phyloP scores from a whole-genome alignment of 2,888 invertebrate species.

The Perizoma affinitatum region DNA sequence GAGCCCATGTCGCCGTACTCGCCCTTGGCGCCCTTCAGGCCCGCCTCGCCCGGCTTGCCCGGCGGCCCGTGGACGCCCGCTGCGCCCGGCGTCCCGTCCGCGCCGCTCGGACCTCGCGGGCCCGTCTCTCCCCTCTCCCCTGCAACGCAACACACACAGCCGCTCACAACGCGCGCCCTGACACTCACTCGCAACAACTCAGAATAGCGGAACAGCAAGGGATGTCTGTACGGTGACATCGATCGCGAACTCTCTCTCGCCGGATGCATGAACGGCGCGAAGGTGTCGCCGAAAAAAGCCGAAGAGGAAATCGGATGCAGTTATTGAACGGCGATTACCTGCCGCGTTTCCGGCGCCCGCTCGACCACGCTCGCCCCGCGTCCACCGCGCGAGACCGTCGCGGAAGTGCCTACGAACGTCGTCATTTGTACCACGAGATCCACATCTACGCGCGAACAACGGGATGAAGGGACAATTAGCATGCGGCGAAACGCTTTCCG shows the following conservation, averaged over 20 bases:
- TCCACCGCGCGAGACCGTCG: neutral
- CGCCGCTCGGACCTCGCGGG: constrained; percentile 89
- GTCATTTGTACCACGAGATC: constrained; percentile 65
- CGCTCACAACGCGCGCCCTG: neutral
- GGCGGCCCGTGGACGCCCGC: constrained; percentile 95
- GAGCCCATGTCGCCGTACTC: constrained; percentile 96
- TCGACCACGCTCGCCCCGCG: no score
- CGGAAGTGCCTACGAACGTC: constrained; percentile 31
- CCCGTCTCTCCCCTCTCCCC: constrained; percentile 91
- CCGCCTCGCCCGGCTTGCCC: constrained; percentile 91
- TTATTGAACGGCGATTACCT: constrained; percentile 3
- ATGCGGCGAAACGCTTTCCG: constrained; percentile 21
- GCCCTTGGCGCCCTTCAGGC: constrained; percentile 94
- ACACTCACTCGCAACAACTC: neutral
- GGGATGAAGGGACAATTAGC: constrained; percentile 16
- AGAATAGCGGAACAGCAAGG: neutral
- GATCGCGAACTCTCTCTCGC: neutral
- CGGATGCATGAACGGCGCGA: neutral
- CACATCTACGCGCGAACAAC: constrained; percentile 29
- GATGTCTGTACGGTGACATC: neutral
- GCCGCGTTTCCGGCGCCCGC: neutral
- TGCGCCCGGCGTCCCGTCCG: constrained; percentile 90
- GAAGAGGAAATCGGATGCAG: constrained; percentile 1
- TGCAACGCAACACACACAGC: constrained; percentile 53
- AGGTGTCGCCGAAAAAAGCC: constrained; percentile 1